Conservation (phyloP, 2,888 invertebrate genomes). For the Sthenelais limicola region DNA sequence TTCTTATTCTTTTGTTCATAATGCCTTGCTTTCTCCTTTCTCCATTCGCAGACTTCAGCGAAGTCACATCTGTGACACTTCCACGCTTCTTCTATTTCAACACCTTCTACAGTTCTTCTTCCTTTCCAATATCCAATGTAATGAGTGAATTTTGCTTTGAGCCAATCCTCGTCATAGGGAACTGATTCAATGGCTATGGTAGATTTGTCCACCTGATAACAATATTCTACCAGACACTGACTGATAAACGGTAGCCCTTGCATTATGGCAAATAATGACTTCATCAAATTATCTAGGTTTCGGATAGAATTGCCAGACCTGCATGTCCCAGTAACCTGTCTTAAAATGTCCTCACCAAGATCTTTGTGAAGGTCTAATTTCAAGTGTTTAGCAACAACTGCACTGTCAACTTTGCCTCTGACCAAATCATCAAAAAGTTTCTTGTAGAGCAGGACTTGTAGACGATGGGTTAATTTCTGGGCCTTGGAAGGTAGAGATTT, state of each 20-base stretch:
- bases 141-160: slow-evolving; percentile 51
- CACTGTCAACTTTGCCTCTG: slow-evolving; percentile 57
- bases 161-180: slow-evolving; percentile 54
- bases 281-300: slow-evolving; percentile 55
- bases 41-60: slow-evolving; percentile 65
- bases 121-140: slow-evolving; percentile 63
- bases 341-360: slow-evolving; percentile 56
- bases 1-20: slow-evolving; percentile 41
- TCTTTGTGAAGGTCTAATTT: slow-evolving; percentile 53
- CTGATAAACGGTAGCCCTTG: slow-evolving; percentile 61
- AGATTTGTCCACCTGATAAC: slow-evolving; percentile 59
- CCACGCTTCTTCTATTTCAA: slow-evolving; percentile 70
- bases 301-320: not conserved
- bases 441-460: slow-evolving; percentile 66
- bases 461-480: slow-evolving; percentile 58
- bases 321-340: slow-evolving; percentile 45
- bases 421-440: slow-evolving; percentile 67
- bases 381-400: slow-evolving; percentile 56
- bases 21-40: slow-evolving; percentile 56
- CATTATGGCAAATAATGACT: slow-evolving; percentile 53
- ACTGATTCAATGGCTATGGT: slow-evolving; percentile 55
- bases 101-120: slow-evolving; percentile 58
- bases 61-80: slow-evolving; percentile 67
- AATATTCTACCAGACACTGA: slow-evolving; percentile 61
- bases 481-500: slow-evolving; percentile 57